Evolutionary conservation across 2,797 vertebrate genomes (phyloP), one percentile per base, ranked within the genome.

Genomic region (Pseudochaenichthys georgianus): DNA sequence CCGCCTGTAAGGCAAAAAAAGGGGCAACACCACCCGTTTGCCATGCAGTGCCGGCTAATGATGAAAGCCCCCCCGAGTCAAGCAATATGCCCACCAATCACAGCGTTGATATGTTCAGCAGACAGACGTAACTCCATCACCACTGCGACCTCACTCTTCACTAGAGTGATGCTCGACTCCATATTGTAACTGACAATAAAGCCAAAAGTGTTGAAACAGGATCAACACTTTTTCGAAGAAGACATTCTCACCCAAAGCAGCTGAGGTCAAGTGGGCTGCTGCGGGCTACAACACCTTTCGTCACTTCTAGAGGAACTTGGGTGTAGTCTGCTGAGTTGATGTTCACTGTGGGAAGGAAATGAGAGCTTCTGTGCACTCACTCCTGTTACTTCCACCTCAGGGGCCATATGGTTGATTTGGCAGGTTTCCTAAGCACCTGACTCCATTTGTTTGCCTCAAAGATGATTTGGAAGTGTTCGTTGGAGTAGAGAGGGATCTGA

Each of bases 131-230:
- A 64, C 77, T 85, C 70, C 60, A 13, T 74, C 69, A 64, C 61
- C 72, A 17, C 73, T 38, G 47, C 66, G 16, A 57, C 77, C 61
- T 65, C 70, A 5, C 78, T 81, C 83, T 9, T 19, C 69, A 3
- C 48, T 70, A 6, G 47, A 21, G 60, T 81, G 85, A 80, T 68
- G 78, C 77, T 82, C 61, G 31, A 51, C 77, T 82, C 85, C 92
- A 88, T 92, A 89, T 91, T 91, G 89, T 75, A 77, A 68, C 82
- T 89, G 93, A 91, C 92, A 90, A 90, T 90, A 87, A 91, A 90
- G 71, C 82, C 64, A 38, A 47, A 66, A 75, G 87, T 91, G 88
- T 88, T 88, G 71, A 86, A 87, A 87, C 8, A 31, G 77, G 77
- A 90, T 87, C 84, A 89, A 84, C 91, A 87, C 90, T 83, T 81